Evolutionary conservation across 1,140 invertebrate species (phyloP).

Genomic region (Lordiphosa stackelbergi): DNA sequence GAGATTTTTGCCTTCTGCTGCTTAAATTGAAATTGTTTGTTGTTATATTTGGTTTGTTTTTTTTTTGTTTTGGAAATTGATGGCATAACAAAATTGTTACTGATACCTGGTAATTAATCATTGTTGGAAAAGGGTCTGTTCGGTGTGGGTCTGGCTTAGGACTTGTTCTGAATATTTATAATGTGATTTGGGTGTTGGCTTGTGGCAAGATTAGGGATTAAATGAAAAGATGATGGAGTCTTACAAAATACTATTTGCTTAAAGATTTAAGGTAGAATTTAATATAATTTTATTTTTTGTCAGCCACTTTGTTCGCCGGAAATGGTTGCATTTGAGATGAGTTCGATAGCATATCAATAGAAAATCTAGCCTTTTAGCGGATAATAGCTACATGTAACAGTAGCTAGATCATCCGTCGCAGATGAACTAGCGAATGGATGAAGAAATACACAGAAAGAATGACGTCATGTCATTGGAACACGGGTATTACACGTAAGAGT

Average conservation of each 20-base stretch:
- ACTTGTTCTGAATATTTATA: conserved; percentile 54
- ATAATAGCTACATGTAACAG: no score
- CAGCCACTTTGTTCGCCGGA: no score
- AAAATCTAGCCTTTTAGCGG: no score
- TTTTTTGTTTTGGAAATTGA: conserved; percentile 43
- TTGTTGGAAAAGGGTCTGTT: conserved; percentile 13
- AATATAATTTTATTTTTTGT: no score
- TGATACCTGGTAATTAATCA: conserved; percentile 67
- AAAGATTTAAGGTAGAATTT: no score
- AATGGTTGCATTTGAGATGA: no score
- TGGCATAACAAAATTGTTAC: conserved; percentile 50
- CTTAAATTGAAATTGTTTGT: conserved; percentile 54
- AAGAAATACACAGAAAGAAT: no score
- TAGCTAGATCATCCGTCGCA: no score
- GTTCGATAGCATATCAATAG: no score
- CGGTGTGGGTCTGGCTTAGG: not conserved
- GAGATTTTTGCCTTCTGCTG: conserved; percentile 22
- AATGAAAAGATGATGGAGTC: conserved; percentile 13
- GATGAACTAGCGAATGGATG: no score
- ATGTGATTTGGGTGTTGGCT: conserved; percentile 41
- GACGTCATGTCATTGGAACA: no score
- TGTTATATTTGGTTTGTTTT: not conserved
- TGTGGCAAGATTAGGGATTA: conserved; percentile 42
- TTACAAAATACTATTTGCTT: not conserved
- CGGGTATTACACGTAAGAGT: no score